phyloP scores from a whole-genome alignment of 2,888 invertebrate genomes.

The Subacronicta megacephala region DNA sequence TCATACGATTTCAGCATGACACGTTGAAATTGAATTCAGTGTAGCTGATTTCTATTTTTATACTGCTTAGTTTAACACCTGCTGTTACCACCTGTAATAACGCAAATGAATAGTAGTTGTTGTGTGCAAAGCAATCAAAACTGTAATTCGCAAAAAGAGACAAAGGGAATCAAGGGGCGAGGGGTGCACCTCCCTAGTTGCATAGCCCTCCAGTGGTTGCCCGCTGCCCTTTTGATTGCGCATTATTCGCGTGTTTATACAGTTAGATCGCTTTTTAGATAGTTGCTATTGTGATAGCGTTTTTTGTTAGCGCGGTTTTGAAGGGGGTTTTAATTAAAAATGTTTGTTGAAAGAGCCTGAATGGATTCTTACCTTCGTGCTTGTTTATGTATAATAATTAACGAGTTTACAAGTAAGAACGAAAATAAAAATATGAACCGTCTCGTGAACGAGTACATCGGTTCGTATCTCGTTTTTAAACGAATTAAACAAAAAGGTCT shows the following conservation, averaged over 20 bases:
- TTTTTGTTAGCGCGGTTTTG: slow-evolving; percentile 82
- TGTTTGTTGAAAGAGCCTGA: slow-evolving; percentile 75
- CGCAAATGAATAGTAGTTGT: slow-evolving; percentile 51
- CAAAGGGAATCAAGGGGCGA: slow-evolving; percentile 52
- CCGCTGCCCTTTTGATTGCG: slow-evolving; percentile 88
- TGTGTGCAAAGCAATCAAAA: slow-evolving; percentile 79
- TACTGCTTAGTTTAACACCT: slow-evolving; percentile 36
- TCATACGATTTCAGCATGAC: slow-evolving; percentile 64
- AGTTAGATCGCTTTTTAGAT: slow-evolving; percentile 89
- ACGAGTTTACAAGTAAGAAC: slow-evolving; percentile 1
- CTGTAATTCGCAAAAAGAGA: slow-evolving; percentile 73
- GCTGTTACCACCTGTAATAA: slow-evolving; percentile 17
- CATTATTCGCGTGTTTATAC: slow-evolving; percentile 88
- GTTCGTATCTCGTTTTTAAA: not conserved
- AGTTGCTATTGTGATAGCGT: slow-evolving; percentile 87
- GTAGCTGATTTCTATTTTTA: slow-evolving; percentile 23
- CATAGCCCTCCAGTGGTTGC: slow-evolving; percentile 77
- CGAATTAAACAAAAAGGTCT: slow-evolving; percentile 5
- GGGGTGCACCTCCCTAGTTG: slow-evolving; percentile 62
- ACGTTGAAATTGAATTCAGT: slow-evolving; percentile 42
- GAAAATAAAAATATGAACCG: slow-evolving; percentile 18
- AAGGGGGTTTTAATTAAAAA: slow-evolving; percentile 88
- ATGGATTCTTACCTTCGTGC: slow-evolving; percentile 67
- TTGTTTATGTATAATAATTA: slow-evolving; percentile 27
- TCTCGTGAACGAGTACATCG: not conserved